A percentile compares a stretch with the other conserved stretches of the same genome.
Conservation (phyloP, 2,888 invertebrate genomes). For the Drosophila parthenogenetica region DNA sequence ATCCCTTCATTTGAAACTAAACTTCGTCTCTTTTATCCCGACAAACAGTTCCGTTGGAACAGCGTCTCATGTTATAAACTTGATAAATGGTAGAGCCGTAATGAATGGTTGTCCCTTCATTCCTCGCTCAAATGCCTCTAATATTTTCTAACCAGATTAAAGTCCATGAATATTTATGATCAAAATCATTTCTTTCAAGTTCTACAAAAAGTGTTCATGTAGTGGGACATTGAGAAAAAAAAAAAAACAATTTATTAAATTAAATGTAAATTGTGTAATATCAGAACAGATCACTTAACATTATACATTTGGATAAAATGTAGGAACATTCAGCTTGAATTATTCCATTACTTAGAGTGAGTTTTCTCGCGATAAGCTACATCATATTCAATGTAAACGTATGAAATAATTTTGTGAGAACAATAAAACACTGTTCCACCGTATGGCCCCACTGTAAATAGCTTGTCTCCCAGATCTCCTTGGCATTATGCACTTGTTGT, state of each 20-base stretch:
- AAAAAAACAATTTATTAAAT: background rate
- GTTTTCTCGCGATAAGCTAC: conserved; percentile 12
- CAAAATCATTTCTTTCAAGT: conserved; percentile 5
- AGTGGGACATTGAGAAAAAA: background rate
- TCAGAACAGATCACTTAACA: background rate
- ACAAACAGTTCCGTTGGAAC: conserved; percentile 30
- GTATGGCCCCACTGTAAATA: conserved; percentile 33
- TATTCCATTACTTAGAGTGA: conserved; percentile 13
- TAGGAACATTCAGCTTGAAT: conserved; percentile 1
- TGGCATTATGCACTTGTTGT: conserved; percentile 28
- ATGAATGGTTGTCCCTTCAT: conserved; percentile 54
- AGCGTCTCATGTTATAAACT: conserved; percentile 44
- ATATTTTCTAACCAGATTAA: conserved; percentile 27
- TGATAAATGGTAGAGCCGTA: conserved; percentile 55
- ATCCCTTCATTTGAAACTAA: no score
- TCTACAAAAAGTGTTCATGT: background rate
- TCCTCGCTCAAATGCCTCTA: conserved; percentile 10
- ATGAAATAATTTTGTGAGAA: conserved; percentile 47
- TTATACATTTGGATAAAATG: background rate
- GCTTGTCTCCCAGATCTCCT: background rate
- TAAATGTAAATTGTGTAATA: no score
- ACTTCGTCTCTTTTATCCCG: no score
- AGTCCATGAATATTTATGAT: conserved; percentile 35
- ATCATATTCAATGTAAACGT: conserved; percentile 18
- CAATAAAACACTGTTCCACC: conserved; percentile 25